Evolutionary conservation across 2,797 vertebrate genomes (phyloP).

Genomic region (Spea hammondii): DNA sequence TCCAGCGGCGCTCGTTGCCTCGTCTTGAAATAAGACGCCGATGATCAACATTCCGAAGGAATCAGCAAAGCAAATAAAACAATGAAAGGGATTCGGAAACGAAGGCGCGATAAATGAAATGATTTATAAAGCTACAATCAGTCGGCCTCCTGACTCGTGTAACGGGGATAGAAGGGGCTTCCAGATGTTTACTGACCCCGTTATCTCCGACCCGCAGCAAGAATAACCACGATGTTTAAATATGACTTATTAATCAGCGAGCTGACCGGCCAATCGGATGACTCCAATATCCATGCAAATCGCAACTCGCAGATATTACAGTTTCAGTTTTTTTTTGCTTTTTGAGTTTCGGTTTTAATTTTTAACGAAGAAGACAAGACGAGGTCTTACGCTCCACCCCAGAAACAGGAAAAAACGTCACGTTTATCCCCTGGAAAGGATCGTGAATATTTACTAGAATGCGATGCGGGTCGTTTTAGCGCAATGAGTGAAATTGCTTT

Average conservation of each 20-base stretch:
- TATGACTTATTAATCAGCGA: constrained; percentile 56
- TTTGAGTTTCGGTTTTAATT: background rate
- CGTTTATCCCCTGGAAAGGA: too few species aligned
- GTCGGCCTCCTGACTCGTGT: background rate
- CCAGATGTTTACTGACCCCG: constrained; percentile 60
- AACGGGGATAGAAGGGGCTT: constrained; percentile 54
- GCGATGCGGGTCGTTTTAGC: too few species aligned
- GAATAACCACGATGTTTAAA: constrained; percentile 59
- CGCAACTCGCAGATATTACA: constrained; percentile 15
- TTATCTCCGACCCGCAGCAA: constrained; percentile 61
- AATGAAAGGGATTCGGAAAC: background rate
- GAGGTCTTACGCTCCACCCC: too few species aligned
- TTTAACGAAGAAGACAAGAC: background rate
- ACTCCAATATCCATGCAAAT: constrained; percentile 41
- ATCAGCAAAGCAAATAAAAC: background rate
- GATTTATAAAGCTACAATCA: background rate
- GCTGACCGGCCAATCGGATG: constrained; percentile 46
- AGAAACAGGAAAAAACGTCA: too few species aligned
- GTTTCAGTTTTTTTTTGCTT: background rate
- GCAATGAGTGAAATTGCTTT: too few species aligned
- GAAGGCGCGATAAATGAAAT: background rate
- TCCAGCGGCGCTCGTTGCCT: too few species aligned
- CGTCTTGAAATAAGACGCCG: background rate
- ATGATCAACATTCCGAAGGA: background rate
- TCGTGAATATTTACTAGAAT: too few species aligned